A percentile compares a stretch with the other conserved stretches of the same genome.
Evolutionary conservation across 1,140 invertebrate genomes (phyloP).

Genomic region (Delia radicum): DNA sequence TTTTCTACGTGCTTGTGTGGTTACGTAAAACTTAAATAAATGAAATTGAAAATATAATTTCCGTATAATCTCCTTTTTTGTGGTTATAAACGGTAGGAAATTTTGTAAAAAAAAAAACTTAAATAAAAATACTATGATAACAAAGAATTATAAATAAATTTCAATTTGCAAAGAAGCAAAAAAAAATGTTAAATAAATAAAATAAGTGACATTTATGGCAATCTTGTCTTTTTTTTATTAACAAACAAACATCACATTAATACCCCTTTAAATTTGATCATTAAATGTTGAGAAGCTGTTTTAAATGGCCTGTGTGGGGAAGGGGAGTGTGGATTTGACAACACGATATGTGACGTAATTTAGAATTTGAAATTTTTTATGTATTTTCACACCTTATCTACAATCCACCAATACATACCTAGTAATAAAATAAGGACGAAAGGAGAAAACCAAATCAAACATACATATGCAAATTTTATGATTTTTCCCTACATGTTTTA

Average conservation of each 20-base stretch:
- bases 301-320: too few relatives aligned
- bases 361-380: too few relatives aligned
- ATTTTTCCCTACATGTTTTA: not conserved
- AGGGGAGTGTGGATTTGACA: too few relatives aligned
- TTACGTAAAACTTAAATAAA: slow-evolving; percentile 27
- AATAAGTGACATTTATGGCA: too few relatives aligned
- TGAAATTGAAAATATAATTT: slow-evolving; percentile 29
- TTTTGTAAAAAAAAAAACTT: not conserved
- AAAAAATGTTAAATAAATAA: too few relatives aligned
- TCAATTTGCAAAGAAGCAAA: too few relatives aligned
- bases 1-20: slow-evolving; percentile 25
- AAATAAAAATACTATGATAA: slow-evolving; percentile 6
- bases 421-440: not conserved
- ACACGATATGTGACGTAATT: too few relatives aligned
- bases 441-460: not conserved
- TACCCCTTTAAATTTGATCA: too few relatives aligned
- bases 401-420: not conserved
- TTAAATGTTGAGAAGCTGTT: too few relatives aligned
- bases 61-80: slow-evolving; percentile 25
- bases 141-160: too few relatives aligned
- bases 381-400: slow-evolving; percentile 11
- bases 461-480: slow-evolving; percentile 7
- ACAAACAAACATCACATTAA: too few relatives aligned
- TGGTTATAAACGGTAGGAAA: not conserved
- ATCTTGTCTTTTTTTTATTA: too few relatives aligned